These are phyloP conservation scores for Semicossyphus pulcher DNA, from an alignment of 2,113 vertebrate genomes.

Conservation along the genomic window DNA sequence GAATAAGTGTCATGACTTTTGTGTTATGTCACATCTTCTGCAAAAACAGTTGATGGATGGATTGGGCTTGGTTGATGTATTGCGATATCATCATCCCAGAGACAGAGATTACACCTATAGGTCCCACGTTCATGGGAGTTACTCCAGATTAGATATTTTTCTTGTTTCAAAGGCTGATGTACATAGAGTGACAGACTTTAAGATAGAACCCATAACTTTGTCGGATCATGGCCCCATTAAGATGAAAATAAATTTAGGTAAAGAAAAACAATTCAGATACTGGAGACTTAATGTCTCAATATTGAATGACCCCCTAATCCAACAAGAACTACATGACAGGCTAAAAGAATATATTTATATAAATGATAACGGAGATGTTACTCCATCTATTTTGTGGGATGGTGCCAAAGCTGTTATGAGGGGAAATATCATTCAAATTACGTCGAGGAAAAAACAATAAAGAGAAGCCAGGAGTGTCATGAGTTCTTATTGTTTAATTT, in stretches of 20 bases:
- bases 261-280: too few relatives aligned
- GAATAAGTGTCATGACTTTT: too few relatives aligned
- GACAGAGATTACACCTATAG: neutral
- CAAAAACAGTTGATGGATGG: constrained; percentile 4
- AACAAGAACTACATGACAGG: neutral
- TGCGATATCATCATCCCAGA: neutral
- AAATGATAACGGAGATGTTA: neutral
- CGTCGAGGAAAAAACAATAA: neutral
- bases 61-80: neutral
- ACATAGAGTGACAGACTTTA: neutral
- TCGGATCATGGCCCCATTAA: neutral
- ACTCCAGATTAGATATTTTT: constrained; percentile 1
- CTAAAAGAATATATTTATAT: neutral
- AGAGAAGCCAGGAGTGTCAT: too few relatives aligned
- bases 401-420: constrained; percentile 5
- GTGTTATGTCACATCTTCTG: too few relatives aligned
- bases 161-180: neutral
- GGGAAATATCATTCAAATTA: constrained; percentile 5
- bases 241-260: constrained; percentile 1
- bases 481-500: too few relatives aligned
- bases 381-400: constrained; percentile 3
- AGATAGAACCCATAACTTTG: neutral
- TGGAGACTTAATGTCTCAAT: constrained; percentile 7
- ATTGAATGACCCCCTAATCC: neutral
- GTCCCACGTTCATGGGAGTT: neutral